A percentile compares a stretch with the other conserved stretches of the same genome.
Conservation (phyloP, 2,888 invertebrate species). For the Molorchus minor region DNA sequence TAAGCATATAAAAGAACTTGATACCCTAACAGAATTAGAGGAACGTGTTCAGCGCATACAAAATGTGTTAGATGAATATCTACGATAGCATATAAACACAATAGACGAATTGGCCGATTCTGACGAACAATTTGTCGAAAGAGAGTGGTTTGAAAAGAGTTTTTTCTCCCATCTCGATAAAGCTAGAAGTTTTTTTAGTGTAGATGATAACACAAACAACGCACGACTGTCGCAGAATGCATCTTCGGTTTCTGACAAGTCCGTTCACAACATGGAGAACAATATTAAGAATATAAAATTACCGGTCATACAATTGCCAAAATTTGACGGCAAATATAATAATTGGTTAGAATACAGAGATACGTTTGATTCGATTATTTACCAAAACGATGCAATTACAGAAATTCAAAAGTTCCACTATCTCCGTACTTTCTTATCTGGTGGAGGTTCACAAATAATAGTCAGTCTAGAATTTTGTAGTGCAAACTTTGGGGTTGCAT, state of each 20-base stretch:
- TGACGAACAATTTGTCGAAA: not conserved
- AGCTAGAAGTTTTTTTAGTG: not conserved
- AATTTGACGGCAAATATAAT: not conserved
- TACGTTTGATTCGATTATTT: not conserved
- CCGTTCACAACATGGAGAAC: not conserved
- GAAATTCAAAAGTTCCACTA: not conserved
- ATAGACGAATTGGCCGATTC: not conserved
- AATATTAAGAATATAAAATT: not conserved
- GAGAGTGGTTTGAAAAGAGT: not conserved
- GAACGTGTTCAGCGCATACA: not conserved
- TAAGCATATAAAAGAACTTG: not conserved
- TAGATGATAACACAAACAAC: not conserved
- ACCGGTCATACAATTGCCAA: not conserved
- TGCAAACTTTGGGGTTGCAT: not conserved
- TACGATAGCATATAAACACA: not conserved
- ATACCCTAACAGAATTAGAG: not conserved
- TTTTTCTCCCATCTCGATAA: not conserved
- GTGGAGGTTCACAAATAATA: not conserved
- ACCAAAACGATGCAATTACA: not conserved
- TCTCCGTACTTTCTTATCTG: not conserved
- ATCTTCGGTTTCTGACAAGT: not conserved
- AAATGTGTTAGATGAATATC: not conserved
- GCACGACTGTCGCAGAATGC: not conserved
- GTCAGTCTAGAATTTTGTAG: not conserved
- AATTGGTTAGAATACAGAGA: not conserved